Evolutionary conservation across 2,113 vertebrate species (phyloP), one percentile per base, ranked within the genome.

Genomic region (Melanocharis versteri): DNA sequence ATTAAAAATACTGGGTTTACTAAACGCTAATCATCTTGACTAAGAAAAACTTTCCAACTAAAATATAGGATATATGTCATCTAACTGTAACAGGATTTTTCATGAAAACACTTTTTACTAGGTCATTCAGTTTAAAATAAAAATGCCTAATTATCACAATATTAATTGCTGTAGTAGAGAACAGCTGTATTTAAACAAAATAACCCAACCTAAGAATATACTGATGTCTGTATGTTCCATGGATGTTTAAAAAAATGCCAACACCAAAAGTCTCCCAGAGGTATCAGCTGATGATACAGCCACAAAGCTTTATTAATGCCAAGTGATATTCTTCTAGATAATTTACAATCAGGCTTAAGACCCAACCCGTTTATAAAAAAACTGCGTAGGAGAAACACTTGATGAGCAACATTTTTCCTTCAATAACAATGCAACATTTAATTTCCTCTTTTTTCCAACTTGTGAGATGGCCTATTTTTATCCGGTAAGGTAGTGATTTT

Each of bases 401-500:
- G 76, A 88, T 94, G 80, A 95, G 76, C 83, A 93, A 94, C 23
- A 45, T 44, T 83, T 82, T 77, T 65, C 78, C 60, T 78, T 89
- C 88, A 77, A 22, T 90, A 96, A 92, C 86, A 92, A 89, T 48
- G 47, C 70, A 93, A 78, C 83, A 68, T 75, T 68, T 92, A 64
- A 93, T 92, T 95, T 84, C 12, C 70, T 62, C 60, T 93, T 42
- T 65, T 68, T 70, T 72, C 64, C 51, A 89, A 0, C 37, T 83
- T 68, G 42, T 31, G 31, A 93, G 60, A 65, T 73, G 35, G 18
- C 24, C 78, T 96, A 80, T 91, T 96, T 95, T 94, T 92, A 92
- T 68, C 71, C n/a, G 35, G 33, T 20, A 54, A 85, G 64, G 71
- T 54, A 93, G 60, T 91, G 75, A 86, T 84, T 94, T 89, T 89